Evolutionary conservation across 2,113 vertebrate species (phyloP), one percentile per base, ranked within the genome.

Genomic region (Pontoporia blainvillei): DNA sequence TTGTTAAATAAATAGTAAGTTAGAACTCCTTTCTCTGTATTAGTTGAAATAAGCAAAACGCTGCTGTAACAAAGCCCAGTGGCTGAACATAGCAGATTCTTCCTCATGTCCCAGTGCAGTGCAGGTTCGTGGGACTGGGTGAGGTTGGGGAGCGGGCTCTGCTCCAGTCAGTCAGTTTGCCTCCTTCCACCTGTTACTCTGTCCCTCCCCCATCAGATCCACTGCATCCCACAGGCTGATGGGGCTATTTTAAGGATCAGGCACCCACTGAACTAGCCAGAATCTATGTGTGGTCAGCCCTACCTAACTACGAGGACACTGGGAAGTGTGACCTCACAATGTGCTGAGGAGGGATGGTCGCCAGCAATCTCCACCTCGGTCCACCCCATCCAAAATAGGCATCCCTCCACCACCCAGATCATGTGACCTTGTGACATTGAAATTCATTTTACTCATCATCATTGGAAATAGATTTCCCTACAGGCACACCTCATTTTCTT

Each of bases 311-410:
- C 36, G 15, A 8, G 39, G 6, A 27, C 7, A 6, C 49, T 8
- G 2, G 23, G 41, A 14, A 46, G 41, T 1, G 1, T 0, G 4
- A n/a, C 11, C 57, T 41, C 87, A 52, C 4, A 0, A 59, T 0
- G 3, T 4, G 2, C 14, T 13, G 0, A 3, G 13, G 25, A 78
- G 64, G 66, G 29, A 6, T 2, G 1, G 44, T 14, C 20, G 36
- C 66, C 29, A 4, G 44, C 0, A 3, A 6, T 62, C 72, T 44
- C 29, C 2, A 1, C 8, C 73, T 34, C 59, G 12, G 39, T 8
- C 75, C 15, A 66, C 21, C 21, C 21, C 59, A 12, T 1, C 0
- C 1, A 15, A 49, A 76, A 31, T 0, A 44, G 82, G 86, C 36
- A 5, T 6, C 29, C 82, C 13, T 5, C 15, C 59, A 18, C n/a